These are phyloP conservation scores for Macropis europaea DNA, from an alignment of 2,888 invertebrate species.

Conservation along the genomic window DNA sequence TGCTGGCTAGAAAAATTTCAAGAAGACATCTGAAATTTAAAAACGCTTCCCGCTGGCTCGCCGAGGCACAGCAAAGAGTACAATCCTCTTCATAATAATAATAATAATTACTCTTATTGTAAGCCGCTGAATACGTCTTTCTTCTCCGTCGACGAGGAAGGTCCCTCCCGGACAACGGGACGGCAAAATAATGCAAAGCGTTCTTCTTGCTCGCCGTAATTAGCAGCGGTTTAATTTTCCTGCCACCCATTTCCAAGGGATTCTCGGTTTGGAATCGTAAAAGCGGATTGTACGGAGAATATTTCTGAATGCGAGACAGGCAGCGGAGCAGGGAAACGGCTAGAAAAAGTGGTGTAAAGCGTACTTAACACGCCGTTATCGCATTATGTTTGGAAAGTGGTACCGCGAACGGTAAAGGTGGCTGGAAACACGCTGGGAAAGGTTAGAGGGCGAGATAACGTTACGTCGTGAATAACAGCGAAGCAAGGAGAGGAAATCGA, in stretches of 20 bases:
- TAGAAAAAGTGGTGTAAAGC: conserved; percentile 14
- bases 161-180: not conserved
- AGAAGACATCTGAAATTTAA: too few species aligned
- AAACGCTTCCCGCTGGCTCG: too few species aligned
- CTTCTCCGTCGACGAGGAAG: not conserved
- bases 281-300: not conserved
- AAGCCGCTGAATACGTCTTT: too few species aligned
- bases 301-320: conserved; percentile 1
- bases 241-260: not conserved
- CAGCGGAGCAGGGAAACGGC: not conserved
- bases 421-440: conserved; percentile 14
- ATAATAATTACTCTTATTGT: too few species aligned
- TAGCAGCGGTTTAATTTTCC: not conserved
- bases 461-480: conserved; percentile 37
- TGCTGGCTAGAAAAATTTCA: too few species aligned
- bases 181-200: too few species aligned
- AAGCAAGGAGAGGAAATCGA: conserved; percentile 20
- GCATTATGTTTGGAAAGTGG: conserved; percentile 46
- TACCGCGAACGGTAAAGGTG: conserved; percentile 25
- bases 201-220: not conserved
- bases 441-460: conserved; percentile 38
- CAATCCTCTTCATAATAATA: too few species aligned
- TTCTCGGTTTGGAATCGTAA: not conserved
- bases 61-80: too few species aligned
- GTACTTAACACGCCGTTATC: conserved; percentile 45